Percentiles rank a stretch among this genome's conserved stretches.
Conservation (phyloP, 2,797 vertebrate genomes). For the Rhodeus uyekii region DNA sequence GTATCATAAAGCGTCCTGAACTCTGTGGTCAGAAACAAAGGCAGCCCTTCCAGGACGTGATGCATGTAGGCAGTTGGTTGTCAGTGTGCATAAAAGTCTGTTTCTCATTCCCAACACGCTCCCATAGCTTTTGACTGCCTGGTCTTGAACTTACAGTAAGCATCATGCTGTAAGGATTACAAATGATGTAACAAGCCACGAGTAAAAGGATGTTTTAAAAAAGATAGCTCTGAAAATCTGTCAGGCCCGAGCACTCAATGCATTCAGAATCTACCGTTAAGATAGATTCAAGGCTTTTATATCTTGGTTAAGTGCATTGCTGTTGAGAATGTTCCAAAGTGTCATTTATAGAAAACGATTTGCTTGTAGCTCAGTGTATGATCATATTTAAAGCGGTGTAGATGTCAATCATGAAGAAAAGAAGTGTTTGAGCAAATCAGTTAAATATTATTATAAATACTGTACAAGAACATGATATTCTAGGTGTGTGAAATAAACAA, state of each 20-base stretch:
- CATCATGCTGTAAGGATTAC: constrained; percentile 40
- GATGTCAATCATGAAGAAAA: neutral
- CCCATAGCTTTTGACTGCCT: constrained; percentile 37
- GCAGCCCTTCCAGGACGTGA: constrained; percentile 51
- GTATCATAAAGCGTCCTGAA: constrained; percentile 54
- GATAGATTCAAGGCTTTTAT: neutral
- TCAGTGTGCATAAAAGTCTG: constrained; percentile 61
- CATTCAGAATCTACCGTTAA: neutral
- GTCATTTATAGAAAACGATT: neutral
- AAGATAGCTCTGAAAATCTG: neutral
- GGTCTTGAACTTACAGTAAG: constrained; percentile 23
- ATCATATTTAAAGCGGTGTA: neutral
- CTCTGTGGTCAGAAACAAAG: constrained; percentile 49
- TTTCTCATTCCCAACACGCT: constrained; percentile 41
- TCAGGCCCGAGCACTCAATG: neutral
- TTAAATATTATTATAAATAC: neutral
- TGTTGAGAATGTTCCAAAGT: neutral
- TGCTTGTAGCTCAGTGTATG: neutral
- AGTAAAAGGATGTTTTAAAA: constrained; percentile 21
- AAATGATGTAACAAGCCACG: constrained; percentile 18
- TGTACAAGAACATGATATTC: neutral
- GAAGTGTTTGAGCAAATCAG: neutral
- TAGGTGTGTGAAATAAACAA: neutral
- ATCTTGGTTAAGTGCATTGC: constrained; percentile 7
- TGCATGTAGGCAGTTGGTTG: constrained; percentile 56